Conservation (phyloP, 1,140 invertebrate species). For the Kradibia gibbosae region DNA sequence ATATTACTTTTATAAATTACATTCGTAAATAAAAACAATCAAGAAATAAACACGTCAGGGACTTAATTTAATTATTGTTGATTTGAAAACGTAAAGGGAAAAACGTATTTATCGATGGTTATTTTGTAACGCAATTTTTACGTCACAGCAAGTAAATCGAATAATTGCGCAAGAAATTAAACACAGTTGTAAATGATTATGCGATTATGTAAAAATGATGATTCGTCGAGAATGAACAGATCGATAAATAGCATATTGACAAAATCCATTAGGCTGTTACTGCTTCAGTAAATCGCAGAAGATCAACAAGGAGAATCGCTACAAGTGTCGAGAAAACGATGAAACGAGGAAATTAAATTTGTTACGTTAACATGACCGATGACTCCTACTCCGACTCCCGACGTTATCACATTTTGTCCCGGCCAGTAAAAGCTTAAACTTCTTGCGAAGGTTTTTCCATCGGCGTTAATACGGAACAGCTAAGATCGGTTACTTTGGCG, state of each 20-base stretch:
- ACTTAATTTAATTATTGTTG: background rate
- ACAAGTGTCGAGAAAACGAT: slow-evolving; percentile 42
- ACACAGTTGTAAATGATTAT: background rate
- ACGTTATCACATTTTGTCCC: background rate
- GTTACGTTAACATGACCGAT: background rate
- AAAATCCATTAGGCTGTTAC: background rate
- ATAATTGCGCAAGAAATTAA: background rate
- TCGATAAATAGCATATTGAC: background rate
- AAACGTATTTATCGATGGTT: slow-evolving; percentile 14
- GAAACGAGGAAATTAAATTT: slow-evolving; percentile 9
- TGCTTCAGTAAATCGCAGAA: background rate
- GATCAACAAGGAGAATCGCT: slow-evolving; percentile 18
- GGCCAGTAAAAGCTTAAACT: background rate
- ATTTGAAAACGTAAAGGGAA: background rate
- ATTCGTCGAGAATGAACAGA: background rate
- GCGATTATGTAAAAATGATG: background rate
- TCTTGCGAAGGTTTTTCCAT: background rate
- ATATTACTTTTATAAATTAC: too few species aligned
- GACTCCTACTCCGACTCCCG: background rate
- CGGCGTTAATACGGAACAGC: background rate
- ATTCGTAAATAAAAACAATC: too few species aligned
- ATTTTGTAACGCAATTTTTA: background rate
- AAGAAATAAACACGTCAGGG: too few species aligned
- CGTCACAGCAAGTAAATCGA: background rate
- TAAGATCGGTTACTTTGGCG: background rate